phyloP scores from a whole-genome alignment of 2,113 vertebrate species.

The Pygoscelis adeliae region DNA sequence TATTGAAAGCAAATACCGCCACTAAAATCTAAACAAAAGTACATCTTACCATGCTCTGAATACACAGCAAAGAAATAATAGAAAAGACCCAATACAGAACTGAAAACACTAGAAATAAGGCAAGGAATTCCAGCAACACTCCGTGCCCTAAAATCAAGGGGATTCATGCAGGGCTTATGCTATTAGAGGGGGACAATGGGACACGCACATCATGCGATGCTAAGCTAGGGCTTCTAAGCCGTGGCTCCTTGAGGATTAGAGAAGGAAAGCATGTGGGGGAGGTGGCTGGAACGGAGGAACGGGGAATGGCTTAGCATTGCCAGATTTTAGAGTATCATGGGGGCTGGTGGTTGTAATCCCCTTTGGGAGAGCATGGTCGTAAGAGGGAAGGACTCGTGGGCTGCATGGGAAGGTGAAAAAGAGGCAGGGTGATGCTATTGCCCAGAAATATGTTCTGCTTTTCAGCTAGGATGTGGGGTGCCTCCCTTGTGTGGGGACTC shows the following conservation, averaged over 20 bases:
- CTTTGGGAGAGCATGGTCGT: not conserved
- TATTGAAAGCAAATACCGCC: not conserved
- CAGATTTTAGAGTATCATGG: not conserved
- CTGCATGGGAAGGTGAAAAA: not conserved
- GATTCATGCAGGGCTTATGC: not conserved
- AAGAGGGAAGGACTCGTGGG: not conserved
- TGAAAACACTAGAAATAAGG: not conserved
- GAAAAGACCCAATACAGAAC: not conserved
- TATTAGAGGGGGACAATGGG: not conserved
- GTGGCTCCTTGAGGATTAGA: not conserved
- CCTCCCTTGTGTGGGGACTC: not conserved
- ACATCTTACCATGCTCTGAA: not conserved
- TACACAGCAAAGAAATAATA: not conserved
- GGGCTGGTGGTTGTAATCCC: not conserved
- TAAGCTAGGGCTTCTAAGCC: not conserved
- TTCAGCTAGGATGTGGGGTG: fast-evolving
- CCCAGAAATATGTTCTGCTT: not conserved
- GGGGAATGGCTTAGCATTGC: not conserved
- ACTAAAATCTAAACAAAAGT: not conserved
- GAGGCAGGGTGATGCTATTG: not conserved
- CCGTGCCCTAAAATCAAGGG: not conserved
- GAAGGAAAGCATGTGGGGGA: not conserved
- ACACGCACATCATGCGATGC: fast-evolving
- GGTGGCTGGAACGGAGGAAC: not conserved
- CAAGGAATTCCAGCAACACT: not conserved